Evolutionary conservation across 2,888 invertebrate genomes (phyloP), one percentile per base, ranked within the genome.

Genomic region (Meandrusa payeni): DNA sequence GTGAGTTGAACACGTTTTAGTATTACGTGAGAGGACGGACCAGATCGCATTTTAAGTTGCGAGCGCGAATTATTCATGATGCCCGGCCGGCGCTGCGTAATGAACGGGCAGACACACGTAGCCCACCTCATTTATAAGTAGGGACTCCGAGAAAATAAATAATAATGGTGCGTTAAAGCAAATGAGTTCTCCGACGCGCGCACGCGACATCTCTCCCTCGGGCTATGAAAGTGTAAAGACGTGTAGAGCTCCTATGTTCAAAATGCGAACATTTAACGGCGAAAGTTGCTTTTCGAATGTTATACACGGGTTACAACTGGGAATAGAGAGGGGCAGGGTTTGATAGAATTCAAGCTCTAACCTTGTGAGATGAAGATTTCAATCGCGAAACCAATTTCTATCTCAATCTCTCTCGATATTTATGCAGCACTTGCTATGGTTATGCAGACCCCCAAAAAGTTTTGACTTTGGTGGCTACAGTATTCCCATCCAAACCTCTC

Each of bases 51-150:
- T 19, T 13, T 32, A 5, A 37, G 38, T 26, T 33, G 36, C 34
- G 36, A 36, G 39, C 11, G 20, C 41, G 37, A 47, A 50, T 48
- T 42, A 45, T 47, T 34, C 22, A 9, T 47, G 48, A 48, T 42
- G 28, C 12, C 17, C 24, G 40, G 15, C 23, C 15, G 33, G 24
- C 4, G 32, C 19, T 23, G 26, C 22, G 12, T 41, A 47, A 41
- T 45, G 26, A 41, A 26, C 34, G 26, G 4, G 3, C 13, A 2
- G 19, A 27, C 20, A 19, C 13, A 37, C 11, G 3, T 15, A 41
- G 33, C 10, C 22, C n/a, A 2, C 5, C 10, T 17, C 17, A 17
- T 37, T 12, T 17, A 24, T 15, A 9, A 31, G 20, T 22, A 10
- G 17, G 11, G 9, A 23, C 22, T 31, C 11, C 17, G 26, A 32